phyloP scores from a whole-genome alignment of 2,888 invertebrate species.

The Sicus ferrugineus region DNA sequence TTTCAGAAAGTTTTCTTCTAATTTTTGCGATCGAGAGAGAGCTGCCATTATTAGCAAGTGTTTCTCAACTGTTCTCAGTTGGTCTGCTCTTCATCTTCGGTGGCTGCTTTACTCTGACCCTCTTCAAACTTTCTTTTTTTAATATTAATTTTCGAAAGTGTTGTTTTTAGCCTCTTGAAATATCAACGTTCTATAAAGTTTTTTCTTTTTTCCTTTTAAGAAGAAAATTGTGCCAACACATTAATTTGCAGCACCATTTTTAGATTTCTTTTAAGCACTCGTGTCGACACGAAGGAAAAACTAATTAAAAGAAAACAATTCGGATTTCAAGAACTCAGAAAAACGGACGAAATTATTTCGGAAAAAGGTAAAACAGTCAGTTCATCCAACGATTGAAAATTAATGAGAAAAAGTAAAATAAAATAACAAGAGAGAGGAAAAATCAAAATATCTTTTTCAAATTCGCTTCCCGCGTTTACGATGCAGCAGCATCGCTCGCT shows the following conservation, averaged over 20 bases:
- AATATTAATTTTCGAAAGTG: background rate
- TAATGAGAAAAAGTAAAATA: too few relatives aligned
- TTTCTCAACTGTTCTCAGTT: slow-evolving; percentile 11
- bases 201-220: background rate
- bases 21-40: background rate
- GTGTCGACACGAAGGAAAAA: background rate
- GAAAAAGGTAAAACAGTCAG: too few relatives aligned
- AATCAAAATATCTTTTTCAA: too few relatives aligned
- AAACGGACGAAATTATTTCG: too few relatives aligned
- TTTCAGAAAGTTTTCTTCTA: slow-evolving; percentile 4
- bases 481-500: too few relatives aligned
- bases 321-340: background rate
- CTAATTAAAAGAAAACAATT: background rate
- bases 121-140: slow-evolving; percentile 8
- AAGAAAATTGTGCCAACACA: background rate
- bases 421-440: too few relatives aligned
- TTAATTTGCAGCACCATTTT: background rate
- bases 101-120: background rate
- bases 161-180: background rate
- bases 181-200: too few relatives aligned
- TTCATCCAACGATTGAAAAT: too few relatives aligned
- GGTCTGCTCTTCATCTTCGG: background rate
- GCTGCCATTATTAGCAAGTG: background rate
- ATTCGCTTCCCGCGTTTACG: too few relatives aligned
- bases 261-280: background rate